Base-by-base conservation (phyloP, 2,797 vertebrate genomes). In the Thripadectes ignobilis region DNA sequence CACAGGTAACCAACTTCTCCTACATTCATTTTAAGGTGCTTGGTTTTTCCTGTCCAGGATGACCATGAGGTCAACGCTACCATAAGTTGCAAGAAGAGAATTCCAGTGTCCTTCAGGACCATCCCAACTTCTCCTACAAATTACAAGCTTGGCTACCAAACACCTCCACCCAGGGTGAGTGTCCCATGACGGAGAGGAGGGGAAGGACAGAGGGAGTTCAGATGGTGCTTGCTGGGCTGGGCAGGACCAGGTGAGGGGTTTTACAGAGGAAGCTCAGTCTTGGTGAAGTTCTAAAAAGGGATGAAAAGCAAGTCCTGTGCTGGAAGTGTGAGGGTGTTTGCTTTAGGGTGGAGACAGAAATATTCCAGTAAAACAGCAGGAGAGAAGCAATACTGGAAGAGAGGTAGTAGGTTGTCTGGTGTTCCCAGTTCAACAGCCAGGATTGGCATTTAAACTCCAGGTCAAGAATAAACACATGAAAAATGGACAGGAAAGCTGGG, bases 141-240 rank as follows among this genome's bases (percentile, higher is more conserved):
- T 82, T 7, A 45, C 36, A 79, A 20, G 34, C 8, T 2, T 38
- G 67, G 66, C 41, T 62, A 72, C 18, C 46, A 95, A 87, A 91
- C 2, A 81, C 4, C 41, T 76, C 36, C 7, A 2, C 71, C 63
- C 52, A 41, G 26, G 36, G 52, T 0, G 0, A 83, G 18, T 46
- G 57, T 23, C 29, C 41, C 26, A 23, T 0, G 1, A 48, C 73
- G 41, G 23, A 55, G 17, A 52, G 30, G 29, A 55, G 7, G 12
- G 38, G 16, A 36, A 46, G n/a, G 54, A 81, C 62, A 84, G 46
- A 65, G 39, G 46, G 57, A 65, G 13, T 67, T 71, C 63, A 74
- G 39, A 19, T 0, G 0, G 58, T 4, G 0, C 20, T 1, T 0
- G 1, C 0, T 38, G 78, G 65, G 61, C 58, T 67, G 63, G 54